A percentile compares a stretch with the other conserved stretches of the same genome.
Conservation (phyloP, 1,140 invertebrate genomes). For the Lasioglossum albipes region DNA sequence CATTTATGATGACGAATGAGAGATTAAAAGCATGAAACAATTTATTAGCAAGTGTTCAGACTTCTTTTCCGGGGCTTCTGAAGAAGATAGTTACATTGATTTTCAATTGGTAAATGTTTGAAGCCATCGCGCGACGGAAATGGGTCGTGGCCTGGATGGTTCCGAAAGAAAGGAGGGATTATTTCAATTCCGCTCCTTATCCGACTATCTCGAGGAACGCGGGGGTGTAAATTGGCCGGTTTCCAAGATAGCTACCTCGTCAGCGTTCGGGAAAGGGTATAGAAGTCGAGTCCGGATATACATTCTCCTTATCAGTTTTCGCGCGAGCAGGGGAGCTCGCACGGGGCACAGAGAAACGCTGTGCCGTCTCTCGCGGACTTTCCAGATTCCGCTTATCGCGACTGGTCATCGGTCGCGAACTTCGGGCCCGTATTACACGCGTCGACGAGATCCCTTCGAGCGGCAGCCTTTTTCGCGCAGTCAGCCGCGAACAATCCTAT, state of each 20-base stretch:
- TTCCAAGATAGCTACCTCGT: conserved; percentile 57
- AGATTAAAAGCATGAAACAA: too few relatives aligned
- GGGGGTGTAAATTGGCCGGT: conserved; percentile 55
- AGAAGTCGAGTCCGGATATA: conserved; percentile 56
- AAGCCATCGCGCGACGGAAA: background rate
- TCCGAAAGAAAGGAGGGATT: conserved; percentile 38
- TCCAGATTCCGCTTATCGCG: background rate
- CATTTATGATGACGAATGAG: too few relatives aligned
- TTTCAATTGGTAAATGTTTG: too few relatives aligned
- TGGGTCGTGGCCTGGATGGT: background rate
- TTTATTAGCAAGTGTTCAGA: too few relatives aligned
- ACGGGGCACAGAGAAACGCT: background rate
- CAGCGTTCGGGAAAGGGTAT: conserved; percentile 44
- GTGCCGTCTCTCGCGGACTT: background rate
- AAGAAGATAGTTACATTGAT: too few relatives aligned
- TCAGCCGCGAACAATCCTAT: background rate
- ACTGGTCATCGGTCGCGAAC: conserved; percentile 41
- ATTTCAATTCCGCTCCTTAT: conserved; percentile 50
- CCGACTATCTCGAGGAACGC: conserved; percentile 26
- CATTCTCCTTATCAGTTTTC: conserved; percentile 63
- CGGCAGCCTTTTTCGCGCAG: background rate
- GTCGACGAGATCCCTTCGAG: conserved; percentile 41
- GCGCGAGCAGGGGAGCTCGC: conserved; percentile 21
- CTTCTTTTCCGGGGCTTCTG: too few relatives aligned
- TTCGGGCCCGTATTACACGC: conserved; percentile 45